Evolutionary conservation across 2,888 invertebrate species (phyloP).

Genomic region (Diarsia dahlii): DNA sequence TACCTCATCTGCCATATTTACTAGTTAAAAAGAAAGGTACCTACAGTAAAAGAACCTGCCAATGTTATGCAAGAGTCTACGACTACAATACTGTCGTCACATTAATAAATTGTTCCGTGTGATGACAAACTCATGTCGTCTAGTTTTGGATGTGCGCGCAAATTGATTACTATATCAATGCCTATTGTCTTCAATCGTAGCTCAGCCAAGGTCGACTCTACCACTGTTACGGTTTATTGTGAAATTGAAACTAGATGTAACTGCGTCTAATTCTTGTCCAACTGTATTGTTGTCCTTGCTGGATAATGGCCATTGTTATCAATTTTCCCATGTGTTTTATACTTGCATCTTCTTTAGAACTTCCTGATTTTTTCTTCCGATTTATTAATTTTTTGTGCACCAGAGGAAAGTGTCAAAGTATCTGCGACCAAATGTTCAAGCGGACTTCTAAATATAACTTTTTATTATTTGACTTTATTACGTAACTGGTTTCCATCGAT

Average conservation of each 20-base stretch:
- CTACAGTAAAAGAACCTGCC: not conserved
- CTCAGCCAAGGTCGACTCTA: slow-evolving; percentile 43
- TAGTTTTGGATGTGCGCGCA: slow-evolving; percentile 35
- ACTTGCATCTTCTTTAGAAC: slow-evolving; percentile 12
- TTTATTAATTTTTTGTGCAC: not conserved
- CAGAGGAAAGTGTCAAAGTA: not conserved
- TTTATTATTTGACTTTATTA: slow-evolving; percentile 5
- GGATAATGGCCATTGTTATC: slow-evolving; percentile 1
- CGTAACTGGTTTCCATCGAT: slow-evolving; percentile 33
- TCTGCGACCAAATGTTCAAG: not conserved
- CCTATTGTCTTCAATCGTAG: slow-evolving; percentile 65
- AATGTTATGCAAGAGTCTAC: slow-evolving; percentile 4
- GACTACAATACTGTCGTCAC: slow-evolving; percentile 18
- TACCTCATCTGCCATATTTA: not conserved
- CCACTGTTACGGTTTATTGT: slow-evolving; percentile 32
- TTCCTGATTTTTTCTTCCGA: not conserved
- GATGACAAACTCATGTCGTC: slow-evolving; percentile 33
- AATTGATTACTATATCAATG: slow-evolving; percentile 60
- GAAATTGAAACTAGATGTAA: slow-evolving; percentile 27
- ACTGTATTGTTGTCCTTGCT: slow-evolving; percentile 18
- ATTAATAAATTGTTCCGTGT: slow-evolving; percentile 41
- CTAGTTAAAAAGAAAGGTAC: not conserved
- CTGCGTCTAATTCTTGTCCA: slow-evolving; percentile 19
- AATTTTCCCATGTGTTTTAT: not conserved
- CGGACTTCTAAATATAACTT: slow-evolving; percentile 47